Base-by-base conservation (phyloP, 2,797 vertebrate genomes). In the Liasis olivaceus region DNA sequence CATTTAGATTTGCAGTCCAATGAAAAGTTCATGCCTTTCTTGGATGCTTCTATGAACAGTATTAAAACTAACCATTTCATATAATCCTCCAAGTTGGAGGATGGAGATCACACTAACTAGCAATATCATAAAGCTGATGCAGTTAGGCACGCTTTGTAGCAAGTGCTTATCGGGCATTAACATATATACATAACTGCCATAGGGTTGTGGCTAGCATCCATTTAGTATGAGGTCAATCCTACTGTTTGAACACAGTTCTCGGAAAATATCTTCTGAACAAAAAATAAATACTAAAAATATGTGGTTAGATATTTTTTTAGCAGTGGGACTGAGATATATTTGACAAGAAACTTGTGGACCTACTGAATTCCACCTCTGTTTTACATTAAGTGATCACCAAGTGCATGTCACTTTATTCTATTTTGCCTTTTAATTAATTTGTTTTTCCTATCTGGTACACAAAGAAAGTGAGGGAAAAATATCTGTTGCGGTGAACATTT, bases 361-460 rank as follows among this genome's bases (percentile, higher is more conserved):
- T 31, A 77, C 31, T 20, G 36, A 77, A 42, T 77, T 91, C 93
- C 11, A 51, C 26, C 0, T 14, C 17, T 0, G 2, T 24, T 0
- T 0, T 86, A 47, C 0, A 59, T 47, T 54, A 85, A 36, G 0
- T 4, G 0, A 59, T 77, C 0, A 4, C 12, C 5, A 92, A 20
- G 0, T 31, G 15, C 62, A 81, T 90, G 87, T 14, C 90, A 56
- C 17, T 90, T 59, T 58, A 47, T 91, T 0, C 26, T 91, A 1
- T 22, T 59, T 87, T 58, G 14, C 63, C 36, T 93, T 1, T 3
- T 22, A 13, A 0, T 0, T 28, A 3, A 0, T 69, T 88, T 14
- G 2, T 90, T 81, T 89, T 58, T 94, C 9, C 2, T 12, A 28
- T 90, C 94, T 89, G 89, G 56, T 59, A 0, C 87, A 47, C 22